Evolutionary conservation across 2,113 vertebrate genomes (phyloP).

Genomic region (Pampusana beccarii): DNA sequence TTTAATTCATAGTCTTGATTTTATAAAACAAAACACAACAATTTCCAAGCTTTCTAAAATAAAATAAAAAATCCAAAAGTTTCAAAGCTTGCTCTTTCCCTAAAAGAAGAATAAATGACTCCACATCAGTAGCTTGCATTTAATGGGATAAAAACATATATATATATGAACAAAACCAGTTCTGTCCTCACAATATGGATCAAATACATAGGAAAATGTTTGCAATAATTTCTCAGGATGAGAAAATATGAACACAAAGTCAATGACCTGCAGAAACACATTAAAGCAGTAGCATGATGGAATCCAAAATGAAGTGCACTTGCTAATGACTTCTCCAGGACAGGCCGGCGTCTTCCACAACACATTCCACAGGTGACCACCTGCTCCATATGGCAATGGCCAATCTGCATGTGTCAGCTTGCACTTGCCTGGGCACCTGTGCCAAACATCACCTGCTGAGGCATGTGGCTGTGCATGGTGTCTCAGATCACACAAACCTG

Average conservation of each 20-base stretch:
- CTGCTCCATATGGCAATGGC: not conserved
- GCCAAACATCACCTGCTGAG: not conserved
- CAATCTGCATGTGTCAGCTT: not conserved
- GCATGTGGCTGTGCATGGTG: fast-evolving
- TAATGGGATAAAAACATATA: not conserved
- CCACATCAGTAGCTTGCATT: not conserved
- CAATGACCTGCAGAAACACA: not conserved
- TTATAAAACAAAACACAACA: not conserved
- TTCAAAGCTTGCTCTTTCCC: not conserved
- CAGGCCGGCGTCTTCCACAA: not conserved
- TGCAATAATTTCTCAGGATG: not conserved
- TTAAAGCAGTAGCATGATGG: not conserved
- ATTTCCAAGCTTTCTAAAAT: not conserved
- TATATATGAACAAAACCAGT: fast-evolving
- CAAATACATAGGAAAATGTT: not conserved
- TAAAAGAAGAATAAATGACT: not conserved
- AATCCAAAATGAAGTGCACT: not conserved
- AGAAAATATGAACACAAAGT: not conserved
- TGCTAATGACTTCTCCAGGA: fast-evolving
- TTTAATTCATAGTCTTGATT: not conserved
- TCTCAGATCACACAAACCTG: not conserved
- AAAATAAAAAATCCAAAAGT: not conserved
- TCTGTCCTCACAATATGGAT: not conserved
- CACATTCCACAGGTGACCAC: fast-evolving
- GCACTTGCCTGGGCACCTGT: not conserved